A percentile compares a stretch with the other conserved stretches of the same genome.
phyloP scores from a whole-genome alignment of 1,140 invertebrate species.

The Luehdorfia chinensis region DNA sequence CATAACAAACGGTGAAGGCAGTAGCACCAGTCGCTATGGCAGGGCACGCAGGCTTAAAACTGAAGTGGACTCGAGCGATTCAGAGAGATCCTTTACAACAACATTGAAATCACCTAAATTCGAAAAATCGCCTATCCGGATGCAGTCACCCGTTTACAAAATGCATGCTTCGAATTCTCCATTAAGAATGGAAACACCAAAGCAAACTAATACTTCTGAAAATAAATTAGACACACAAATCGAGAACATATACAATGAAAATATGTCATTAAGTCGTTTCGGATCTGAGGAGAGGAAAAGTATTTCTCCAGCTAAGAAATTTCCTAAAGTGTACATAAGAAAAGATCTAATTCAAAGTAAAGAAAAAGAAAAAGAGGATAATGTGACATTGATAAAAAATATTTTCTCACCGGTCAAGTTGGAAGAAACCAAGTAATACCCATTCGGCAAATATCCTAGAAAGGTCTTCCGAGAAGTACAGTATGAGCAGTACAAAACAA shows the following conservation, averaged over 20 bases:
- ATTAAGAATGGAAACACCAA: constrained; percentile 35
- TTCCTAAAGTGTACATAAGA: constrained; percentile 63
- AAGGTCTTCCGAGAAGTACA: constrained; percentile 45
- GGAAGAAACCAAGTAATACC: constrained; percentile 31
- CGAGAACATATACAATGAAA: constrained; percentile 60
- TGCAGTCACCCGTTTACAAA: constrained; percentile 54
- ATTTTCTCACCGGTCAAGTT: constrained; percentile 58
- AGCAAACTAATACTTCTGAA: constrained; percentile 27
- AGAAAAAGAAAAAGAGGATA: constrained; percentile 52
- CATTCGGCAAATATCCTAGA: constrained; percentile 40
- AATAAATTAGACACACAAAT: constrained; percentile 50
- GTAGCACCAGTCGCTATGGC: constrained; percentile 68
- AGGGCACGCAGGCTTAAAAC: constrained; percentile 58
- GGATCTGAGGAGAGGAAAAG: constrained; percentile 40
- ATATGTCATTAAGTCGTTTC: constrained; percentile 57
- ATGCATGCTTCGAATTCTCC: constrained; percentile 67
- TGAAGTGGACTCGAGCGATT: constrained; percentile 33
- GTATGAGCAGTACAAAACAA: constrained; percentile 25
- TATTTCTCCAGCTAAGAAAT: constrained; percentile 38
- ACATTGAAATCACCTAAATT: constrained; percentile 29
- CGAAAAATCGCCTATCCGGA: constrained; percentile 42
- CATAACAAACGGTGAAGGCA: constrained; percentile 32
- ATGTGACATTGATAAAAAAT: constrained; percentile 54
- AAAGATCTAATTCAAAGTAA: constrained; percentile 69
- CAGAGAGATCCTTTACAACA: constrained; percentile 30